Conservation (phyloP, 2,888 invertebrate species). For the Clitarchus hookeri region DNA sequence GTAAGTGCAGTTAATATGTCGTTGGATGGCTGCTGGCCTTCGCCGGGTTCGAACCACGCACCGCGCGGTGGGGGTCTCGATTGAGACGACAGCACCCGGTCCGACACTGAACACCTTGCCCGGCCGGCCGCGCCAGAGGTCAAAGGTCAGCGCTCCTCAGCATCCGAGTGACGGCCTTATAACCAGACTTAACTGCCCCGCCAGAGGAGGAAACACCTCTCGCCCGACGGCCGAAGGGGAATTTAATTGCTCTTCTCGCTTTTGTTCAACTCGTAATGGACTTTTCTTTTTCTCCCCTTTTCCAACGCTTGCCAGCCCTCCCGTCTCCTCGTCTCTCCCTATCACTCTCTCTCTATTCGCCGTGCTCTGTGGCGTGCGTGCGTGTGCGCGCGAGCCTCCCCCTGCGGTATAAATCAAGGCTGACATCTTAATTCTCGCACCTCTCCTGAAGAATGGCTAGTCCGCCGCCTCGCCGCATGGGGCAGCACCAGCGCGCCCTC, state of each 20-base stretch:
- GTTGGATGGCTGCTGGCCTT: no score
- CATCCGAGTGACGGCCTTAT: slow-evolving; percentile 2
- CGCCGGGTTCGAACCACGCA: no score
- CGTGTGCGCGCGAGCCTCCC: background rate
- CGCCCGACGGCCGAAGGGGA: slow-evolving; percentile 14
- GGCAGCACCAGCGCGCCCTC: slow-evolving; percentile 25
- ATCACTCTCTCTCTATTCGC: background rate
- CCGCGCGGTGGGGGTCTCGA: background rate
- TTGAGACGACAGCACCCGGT: background rate
- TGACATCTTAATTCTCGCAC: slow-evolving; percentile 27
- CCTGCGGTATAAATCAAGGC: slow-evolving; percentile 23
- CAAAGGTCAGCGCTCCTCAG: slow-evolving; percentile 14
- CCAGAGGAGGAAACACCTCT: background rate
- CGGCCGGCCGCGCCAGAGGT: background rate
- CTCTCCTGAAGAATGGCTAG: slow-evolving; percentile 22
- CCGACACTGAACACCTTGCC: no score
- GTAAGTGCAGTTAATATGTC: no score
- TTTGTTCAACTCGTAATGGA: slow-evolving; percentile 14
- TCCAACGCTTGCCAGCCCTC: background rate
- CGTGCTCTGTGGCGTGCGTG: background rate
- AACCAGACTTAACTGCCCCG: background rate
- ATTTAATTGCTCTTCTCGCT: slow-evolving; percentile 27
- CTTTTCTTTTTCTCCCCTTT: slow-evolving; percentile 8
- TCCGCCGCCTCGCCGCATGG: slow-evolving; percentile 21
- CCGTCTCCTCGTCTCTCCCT: background rate